These are phyloP conservation scores for Caranx ignobilis DNA, from an alignment of 2,113 vertebrate species.

Conservation along the genomic window DNA sequence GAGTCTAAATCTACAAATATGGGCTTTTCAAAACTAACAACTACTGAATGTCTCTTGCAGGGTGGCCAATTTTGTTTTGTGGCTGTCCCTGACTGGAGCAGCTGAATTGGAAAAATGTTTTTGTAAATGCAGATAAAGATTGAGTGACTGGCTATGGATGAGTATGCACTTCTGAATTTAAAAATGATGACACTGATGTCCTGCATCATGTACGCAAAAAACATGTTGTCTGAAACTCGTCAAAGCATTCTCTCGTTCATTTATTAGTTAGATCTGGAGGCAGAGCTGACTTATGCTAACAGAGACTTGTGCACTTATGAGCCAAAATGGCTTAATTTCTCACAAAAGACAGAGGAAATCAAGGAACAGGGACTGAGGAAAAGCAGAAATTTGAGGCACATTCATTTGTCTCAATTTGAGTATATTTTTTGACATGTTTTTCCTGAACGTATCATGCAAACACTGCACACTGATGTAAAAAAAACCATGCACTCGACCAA, in stretches of 20 bases:
- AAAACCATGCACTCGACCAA: not conserved
- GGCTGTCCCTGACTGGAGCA: not conserved
- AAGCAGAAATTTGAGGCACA: not conserved
- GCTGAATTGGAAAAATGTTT: not conserved
- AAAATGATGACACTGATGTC: not conserved
- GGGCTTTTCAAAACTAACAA: not conserved
- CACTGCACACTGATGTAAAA: not conserved
- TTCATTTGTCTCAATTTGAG: not conserved
- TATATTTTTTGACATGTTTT: not conserved
- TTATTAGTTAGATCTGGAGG: not conserved
- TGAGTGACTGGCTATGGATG: not conserved
- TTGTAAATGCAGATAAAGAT: not conserved
- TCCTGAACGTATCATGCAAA: not conserved
- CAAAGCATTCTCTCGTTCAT: not conserved
- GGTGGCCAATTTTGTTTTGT: not conserved
- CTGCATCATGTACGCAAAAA: not conserved
- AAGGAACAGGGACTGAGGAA: not conserved
- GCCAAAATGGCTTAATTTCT: not conserved
- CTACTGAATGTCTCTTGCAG: not conserved
- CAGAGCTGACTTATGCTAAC: not conserved
- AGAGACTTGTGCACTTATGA: not conserved
- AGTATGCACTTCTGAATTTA: not conserved
- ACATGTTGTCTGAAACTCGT: not conserved
- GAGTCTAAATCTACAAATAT: not conserved
- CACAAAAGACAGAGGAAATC: not conserved